Evolutionary conservation across 2,888 invertebrate species (phyloP).

Genomic region (Lathronympha strigana): DNA sequence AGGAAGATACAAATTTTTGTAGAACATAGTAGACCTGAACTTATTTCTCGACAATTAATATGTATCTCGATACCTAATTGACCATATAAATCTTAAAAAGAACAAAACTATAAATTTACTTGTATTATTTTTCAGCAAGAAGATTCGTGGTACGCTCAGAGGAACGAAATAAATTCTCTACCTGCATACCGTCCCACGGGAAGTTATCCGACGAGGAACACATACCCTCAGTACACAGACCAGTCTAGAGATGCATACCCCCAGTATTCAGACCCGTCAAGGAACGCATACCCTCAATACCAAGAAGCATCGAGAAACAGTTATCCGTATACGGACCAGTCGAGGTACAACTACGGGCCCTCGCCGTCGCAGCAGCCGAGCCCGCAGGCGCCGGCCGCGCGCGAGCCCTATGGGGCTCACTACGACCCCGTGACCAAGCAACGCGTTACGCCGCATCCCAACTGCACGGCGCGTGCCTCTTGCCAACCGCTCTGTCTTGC

Average conservation of each 20-base stretch:
- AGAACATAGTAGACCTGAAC: no score
- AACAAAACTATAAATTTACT: no score
- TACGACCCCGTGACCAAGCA: constrained; percentile 72
- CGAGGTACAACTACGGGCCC: constrained; percentile 38
- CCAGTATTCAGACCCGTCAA: neutral
- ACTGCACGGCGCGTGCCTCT: constrained; percentile 87
- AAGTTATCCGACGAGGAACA: constrained; percentile 12
- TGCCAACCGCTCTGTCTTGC: constrained; percentile 95
- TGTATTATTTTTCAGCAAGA: constrained; percentile 20
- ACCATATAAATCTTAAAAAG: no score
- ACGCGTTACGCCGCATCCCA: constrained; percentile 75
- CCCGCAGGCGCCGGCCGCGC: constrained; percentile 51
- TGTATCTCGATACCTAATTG: no score
- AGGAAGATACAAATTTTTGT: no score
- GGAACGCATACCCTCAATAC: constrained; percentile 8
- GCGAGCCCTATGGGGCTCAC: constrained; percentile 53
- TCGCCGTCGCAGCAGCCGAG: constrained; percentile 25
- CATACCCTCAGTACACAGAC: constrained; percentile 43
- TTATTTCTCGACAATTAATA: no score
- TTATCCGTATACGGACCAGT: constrained; percentile 51
- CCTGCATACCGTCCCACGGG: constrained; percentile 16
- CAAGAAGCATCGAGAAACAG: constrained; percentile 44
- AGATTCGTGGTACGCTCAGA: constrained; percentile 16
- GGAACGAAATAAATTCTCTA: constrained; percentile 14
- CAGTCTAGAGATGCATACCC: constrained; percentile 46